Base-by-base conservation (phyloP, 2,797 vertebrate species). In the Hyperoplus lanceolatus region DNA sequence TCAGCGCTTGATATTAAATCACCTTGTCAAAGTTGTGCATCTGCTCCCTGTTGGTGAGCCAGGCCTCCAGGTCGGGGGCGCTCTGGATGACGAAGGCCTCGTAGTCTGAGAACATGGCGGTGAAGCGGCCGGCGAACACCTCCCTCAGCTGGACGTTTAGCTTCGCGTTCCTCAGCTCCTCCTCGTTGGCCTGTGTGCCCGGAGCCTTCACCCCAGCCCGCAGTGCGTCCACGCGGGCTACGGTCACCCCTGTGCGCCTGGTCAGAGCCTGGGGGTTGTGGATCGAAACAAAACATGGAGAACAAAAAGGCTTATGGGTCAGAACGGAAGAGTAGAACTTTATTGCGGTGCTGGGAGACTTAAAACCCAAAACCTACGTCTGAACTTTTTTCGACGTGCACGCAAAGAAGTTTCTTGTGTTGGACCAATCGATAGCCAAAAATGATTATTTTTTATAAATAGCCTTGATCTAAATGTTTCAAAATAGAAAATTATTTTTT, bases 1-100 rank as follows among this genome's bases (percentile, higher is more conserved):
- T 29, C 39, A 54, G 45, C 75, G 53, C 45, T 36, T 41, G 16
- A 53, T 53, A 59, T 36, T 29, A 3, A 41, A 86, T 95, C 94
- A 99, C 97, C 96, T 99, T 98, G 93, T 99, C 97, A 43, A 99
- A 99, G 91, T 98, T 99, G 79, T 99, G 97, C 97, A 98, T 98
- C 91, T 98, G 97, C 76, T 98, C 97, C 18, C 97, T 93, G 93
- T 96, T 97, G 67, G 96, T 97, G 70, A 98, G 96, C 97, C 97
- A 99, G 0, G 97, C 96, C 74, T 99, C 96, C 92, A 98, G 92
- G 80, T 98, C 97, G 0, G 96, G 95, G 1, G 97, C 96, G 1
- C 97, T 96, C 87, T 98, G 97, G 80, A 99, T 98, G 90, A 99
- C 97, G 1, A 99, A 99, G 0, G 96, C 96, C 85, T 99, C 97